Base-by-base conservation (phyloP, 2,797 vertebrate genomes). In the Oryzias sinensis region DNA sequence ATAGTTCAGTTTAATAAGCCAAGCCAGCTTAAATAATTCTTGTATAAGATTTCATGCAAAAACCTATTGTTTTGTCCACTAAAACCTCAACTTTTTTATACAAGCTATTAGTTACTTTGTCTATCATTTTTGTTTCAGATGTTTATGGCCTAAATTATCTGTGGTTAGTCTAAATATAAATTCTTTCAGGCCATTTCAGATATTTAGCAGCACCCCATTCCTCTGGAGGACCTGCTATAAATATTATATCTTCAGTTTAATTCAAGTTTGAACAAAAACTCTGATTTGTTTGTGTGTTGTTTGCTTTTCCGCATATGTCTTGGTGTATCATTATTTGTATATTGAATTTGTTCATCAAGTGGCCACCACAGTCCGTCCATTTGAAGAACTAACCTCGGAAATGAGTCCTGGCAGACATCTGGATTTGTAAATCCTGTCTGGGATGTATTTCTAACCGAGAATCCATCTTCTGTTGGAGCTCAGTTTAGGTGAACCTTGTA, bases 361-460 rank as follows among this genome's bases (percentile, higher is more conserved):
- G 72, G 66, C 70, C 57, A 46, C 49, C 48, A 24, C 60, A 75
- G 53, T 14, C 43, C 56, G 40, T 77, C 62, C 53, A 52, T 42
- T 76, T 68, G 53, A 60, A 57, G 54, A 29, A 55, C 42, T 55
- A 55, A 65, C 78, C 42, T 50, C 24, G 43, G 20, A 56, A 77
- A 72, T 63, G 51, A 68, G 47, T 49, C 52, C 46, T 59, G 56
- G 53, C 63, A 59, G 50, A 55, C 43, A 42, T 46, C 64, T 62
- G 18, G 18, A 56, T 77, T 56, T 67, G 20, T 33, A 82, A 84
- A 56, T 44, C 37, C 40, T 65, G 58, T 59, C 67, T 24, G 14
- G 18, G 7, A 25, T 22, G 4, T 48, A 51, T 62, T 70, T 68
- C 55, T 54, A 43, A 25, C 25, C 48, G 47, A 52, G 22, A 74